These are phyloP conservation scores for Archips crataeganus DNA, from an alignment of 2,888 invertebrate species.

Conservation along the genomic window DNA sequence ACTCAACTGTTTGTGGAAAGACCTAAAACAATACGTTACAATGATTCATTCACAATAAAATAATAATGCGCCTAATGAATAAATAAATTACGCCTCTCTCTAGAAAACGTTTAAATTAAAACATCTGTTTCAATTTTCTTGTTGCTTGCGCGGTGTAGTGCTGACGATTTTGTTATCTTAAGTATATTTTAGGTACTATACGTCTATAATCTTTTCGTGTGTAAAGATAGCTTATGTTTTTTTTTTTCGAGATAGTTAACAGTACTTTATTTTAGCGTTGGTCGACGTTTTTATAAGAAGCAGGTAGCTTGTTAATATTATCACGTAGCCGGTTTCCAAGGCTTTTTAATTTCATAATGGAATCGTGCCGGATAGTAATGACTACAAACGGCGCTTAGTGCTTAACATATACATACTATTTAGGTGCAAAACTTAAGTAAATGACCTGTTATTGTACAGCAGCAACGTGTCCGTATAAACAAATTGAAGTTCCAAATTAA, in stretches of 20 bases:
- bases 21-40: conserved; percentile 13
- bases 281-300: background rate
- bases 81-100: conserved; percentile 5
- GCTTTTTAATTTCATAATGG: conserved; percentile 10
- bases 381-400: background rate
- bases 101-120: background rate
- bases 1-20: conserved; percentile 16
- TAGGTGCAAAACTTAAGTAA: too few relatives aligned
- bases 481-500: too few relatives aligned
- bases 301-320: background rate
- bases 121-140: conserved; percentile 13
- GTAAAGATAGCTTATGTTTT: conserved; percentile 2
- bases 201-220: conserved; percentile 13
- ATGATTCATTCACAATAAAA: conserved; percentile 2
- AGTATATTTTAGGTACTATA: conserved; percentile 2
- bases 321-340: conserved; percentile 4
- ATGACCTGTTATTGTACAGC: too few relatives aligned
- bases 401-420: background rate
- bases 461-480: too few relatives aligned
- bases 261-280: background rate
- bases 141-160: background rate
- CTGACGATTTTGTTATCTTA: conserved; percentile 1
- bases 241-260: background rate
- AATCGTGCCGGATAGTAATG: conserved; percentile 13
- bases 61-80: background rate